Evolutionary conservation across 2,888 invertebrate species (phyloP).

Genomic region (Cephalotes varians): DNA sequence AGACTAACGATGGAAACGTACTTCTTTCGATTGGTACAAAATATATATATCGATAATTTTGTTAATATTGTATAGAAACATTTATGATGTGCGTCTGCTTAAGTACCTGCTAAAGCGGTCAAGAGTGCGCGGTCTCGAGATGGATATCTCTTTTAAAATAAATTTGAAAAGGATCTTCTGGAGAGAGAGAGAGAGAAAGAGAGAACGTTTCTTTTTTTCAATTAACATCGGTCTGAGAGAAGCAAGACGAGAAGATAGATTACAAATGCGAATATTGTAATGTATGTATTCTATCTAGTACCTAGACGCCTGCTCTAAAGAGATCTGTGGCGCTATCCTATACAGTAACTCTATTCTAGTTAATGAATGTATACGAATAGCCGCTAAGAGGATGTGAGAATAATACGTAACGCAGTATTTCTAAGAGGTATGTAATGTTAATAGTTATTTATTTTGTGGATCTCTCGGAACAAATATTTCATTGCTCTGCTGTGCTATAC

Average conservation of each 20-base stretch:
- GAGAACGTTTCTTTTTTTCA: conserved; percentile 22
- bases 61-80: conserved; percentile 82
- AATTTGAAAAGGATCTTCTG: conserved; percentile 41
- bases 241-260: conserved; percentile 56
- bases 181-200: conserved; percentile 9
- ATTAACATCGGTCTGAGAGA: conserved; percentile 24
- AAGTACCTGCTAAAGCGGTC: conserved; percentile 73
- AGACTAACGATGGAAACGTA: conserved; percentile 72
- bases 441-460: conserved; percentile 86
- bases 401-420: conserved; percentile 83
- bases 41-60: conserved; percentile 80
- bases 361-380: conserved; percentile 86
- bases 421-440: conserved; percentile 85
- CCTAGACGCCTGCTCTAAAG: conserved; percentile 74
- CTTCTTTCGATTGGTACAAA: conserved; percentile 77
- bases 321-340: conserved; percentile 74
- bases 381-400: conserved; percentile 81
- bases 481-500: conserved; percentile 83
- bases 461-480: conserved; percentile 81
- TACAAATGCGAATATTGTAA: conserved; percentile 67
- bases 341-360: conserved; percentile 83
- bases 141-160: conserved; percentile 59
- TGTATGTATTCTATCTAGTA: conserved; percentile 81
- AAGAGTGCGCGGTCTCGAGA: conserved; percentile 63
- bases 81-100: conserved; percentile 76